These are phyloP conservation scores for Brachionus koreanus DNA, from an alignment of 1,140 invertebrate species.

Conservation along the genomic window DNA sequence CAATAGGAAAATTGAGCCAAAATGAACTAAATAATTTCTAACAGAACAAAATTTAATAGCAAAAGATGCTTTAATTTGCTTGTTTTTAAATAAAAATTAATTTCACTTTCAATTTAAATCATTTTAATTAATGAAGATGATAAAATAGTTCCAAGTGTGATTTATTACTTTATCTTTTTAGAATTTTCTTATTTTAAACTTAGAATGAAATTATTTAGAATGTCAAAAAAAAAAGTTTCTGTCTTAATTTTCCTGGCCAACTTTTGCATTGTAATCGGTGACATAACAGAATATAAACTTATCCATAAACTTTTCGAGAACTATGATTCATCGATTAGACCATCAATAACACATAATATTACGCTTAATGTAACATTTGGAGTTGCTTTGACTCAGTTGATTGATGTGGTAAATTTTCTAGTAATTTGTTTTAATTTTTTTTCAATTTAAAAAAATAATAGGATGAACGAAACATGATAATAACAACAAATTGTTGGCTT, in stretches of 20 bases:
- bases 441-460: slow-evolving; percentile 60
- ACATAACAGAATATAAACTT: slow-evolving; percentile 18
- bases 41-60: not conserved
- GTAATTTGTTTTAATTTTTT: not conserved
- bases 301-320: slow-evolving; percentile 45
- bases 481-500: slow-evolving; percentile 97
- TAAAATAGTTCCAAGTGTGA: not conserved
- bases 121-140: not conserved
- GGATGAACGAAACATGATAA: slow-evolving; percentile 98
- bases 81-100: too few relatives aligned
- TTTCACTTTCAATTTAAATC: not conserved
- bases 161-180: not conserved
- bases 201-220: too few relatives aligned
- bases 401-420: slow-evolving; percentile 67
- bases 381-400: slow-evolving; percentile 74
- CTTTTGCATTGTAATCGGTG: not conserved
- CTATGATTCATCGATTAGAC: slow-evolving; percentile 72
- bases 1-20: not conserved
- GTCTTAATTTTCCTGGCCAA: not conserved
- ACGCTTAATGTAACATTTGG: slow-evolving; percentile 72
- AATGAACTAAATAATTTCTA: not conserved
- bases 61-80: not conserved
- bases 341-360: slow-evolving; percentile 69
- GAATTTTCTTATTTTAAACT: too few relatives aligned
- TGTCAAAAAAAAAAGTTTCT: not conserved